Evolutionary conservation across 2,113 vertebrate species (phyloP).

Genomic region (Andinoacara biseriatus): DNA sequence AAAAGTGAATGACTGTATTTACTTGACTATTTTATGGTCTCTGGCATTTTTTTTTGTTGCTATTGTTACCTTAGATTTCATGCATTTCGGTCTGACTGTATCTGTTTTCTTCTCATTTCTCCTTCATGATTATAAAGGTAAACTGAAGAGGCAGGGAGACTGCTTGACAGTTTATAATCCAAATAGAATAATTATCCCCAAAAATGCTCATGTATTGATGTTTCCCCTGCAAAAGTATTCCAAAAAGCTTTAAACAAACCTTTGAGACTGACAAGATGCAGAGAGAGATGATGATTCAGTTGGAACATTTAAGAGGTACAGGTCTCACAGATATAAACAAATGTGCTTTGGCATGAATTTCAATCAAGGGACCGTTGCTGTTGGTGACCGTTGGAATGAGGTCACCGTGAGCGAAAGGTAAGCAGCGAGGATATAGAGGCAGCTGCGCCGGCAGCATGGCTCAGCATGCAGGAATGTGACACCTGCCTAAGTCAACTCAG

Average conservation of each 20-base stretch:
- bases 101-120: neutral
- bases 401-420: slow-evolving; percentile 10
- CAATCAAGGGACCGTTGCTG: slow-evolving; percentile 3
- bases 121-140: neutral
- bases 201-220: slow-evolving; percentile 8
- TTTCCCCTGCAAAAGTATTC: slow-evolving; percentile 4
- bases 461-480: slow-evolving; percentile 32
- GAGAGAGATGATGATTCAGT: slow-evolving; percentile 8
- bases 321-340: slow-evolving; percentile 27
- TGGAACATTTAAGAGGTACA: slow-evolving; percentile 9
- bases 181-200: slow-evolving; percentile 1
- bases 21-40: neutral
- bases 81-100: neutral
- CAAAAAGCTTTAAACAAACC: slow-evolving; percentile 16
- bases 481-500: slow-evolving; percentile 57
- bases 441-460: neutral
- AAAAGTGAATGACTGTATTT: neutral
- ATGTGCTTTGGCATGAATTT: neutral
- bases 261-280: slow-evolving; percentile 5
- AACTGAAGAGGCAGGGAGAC: neutral
- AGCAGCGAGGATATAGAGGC: slow-evolving; percentile 1
- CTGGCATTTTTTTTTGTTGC: neutral
- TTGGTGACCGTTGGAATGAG: slow-evolving; percentile 25
- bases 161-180: slow-evolving; percentile 16
- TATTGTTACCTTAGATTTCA: neutral